Base-by-base conservation (phyloP, 2,888 invertebrate species). In the Hymenopus coronatus region DNA sequence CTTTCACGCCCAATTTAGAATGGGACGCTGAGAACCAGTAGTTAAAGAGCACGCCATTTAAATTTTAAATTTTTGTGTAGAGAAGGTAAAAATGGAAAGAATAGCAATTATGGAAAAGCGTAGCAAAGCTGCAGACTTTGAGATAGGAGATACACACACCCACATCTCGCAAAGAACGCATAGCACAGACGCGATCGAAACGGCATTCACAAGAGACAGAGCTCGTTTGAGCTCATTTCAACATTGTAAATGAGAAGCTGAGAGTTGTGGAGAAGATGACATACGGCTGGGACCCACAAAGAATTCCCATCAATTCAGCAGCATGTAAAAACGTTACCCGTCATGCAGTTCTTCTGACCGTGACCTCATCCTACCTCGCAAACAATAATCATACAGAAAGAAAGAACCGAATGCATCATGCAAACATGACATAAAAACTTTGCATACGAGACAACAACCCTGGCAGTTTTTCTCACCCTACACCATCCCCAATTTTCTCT, bases 391-490 rank as follows among this genome's bases (percentile, higher is more conserved):
- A n/a, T 82, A 33, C 33, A 87, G 70, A 87, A 87, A 87, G 82
- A 87, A 33, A 33, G 20, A 70, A 70, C 54, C 54, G 54, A 70
- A 87, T 82, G 87, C 87, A 87, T 82, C 82, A 82, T 87, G 82
- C 87, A 87, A 87, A 87, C 87, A 87, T 87, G 87, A 87, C 87
- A 87, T 87, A 87, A 87, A 87, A 87, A 87, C 87, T 87, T 87
- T 87, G 87, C 87, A 87, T 87, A 87, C 82, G 87, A 87, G 33
- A 86, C 87, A 87, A 87, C 82, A 33, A 87, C 87, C 33, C 82
- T 87, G 28, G 82, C 54, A 70, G 54, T 70, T 81, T 87, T 87
- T 87, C 87, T 87, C 87, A 87, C 87, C 87, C 87, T 82, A 82
- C 25, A 33, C 87, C 82, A 87, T 87, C 87, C 87, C 87, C 87